Evolutionary conservation across 2,113 vertebrate genomes (phyloP).

Genomic region (Psettodes erumei): DNA sequence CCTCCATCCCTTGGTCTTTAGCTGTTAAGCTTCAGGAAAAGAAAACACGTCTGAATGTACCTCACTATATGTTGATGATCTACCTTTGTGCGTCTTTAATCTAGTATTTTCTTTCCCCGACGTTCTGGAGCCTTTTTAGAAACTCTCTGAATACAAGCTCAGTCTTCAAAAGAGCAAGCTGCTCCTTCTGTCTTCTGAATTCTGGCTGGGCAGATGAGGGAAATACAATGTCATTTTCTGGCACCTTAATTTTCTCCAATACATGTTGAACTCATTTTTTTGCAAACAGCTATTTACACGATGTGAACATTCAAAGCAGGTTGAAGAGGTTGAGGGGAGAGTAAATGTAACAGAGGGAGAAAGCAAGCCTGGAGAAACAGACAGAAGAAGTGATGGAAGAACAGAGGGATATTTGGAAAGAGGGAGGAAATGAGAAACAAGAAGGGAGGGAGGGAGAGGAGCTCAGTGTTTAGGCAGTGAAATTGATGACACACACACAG

Average conservation of each 20-base stretch:
- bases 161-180: neutral
- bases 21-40: neutral
- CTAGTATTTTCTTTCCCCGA: neutral
- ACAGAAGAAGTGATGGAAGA: slow-evolving; percentile 16
- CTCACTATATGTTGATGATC: neutral
- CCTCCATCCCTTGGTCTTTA: neutral
- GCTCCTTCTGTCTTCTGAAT: neutral
- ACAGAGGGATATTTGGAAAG: neutral
- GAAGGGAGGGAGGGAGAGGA: neutral
- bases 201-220: neutral
- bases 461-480: slow-evolving; percentile 9
- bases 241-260: neutral
- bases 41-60: neutral
- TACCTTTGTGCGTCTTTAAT: neutral
- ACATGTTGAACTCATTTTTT: neutral
- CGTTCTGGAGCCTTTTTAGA: neutral
- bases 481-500: slow-evolving; percentile 30
- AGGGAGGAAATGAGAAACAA: neutral
- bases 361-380: neutral
- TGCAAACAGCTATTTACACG: neutral
- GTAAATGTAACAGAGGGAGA: neutral
- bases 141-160: neutral
- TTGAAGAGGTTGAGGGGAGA: neutral
- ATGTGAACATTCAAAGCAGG: neutral
- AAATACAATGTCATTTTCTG: neutral